Evolutionary conservation across 1,140 invertebrate genomes (phyloP).

Genomic region (Pseudomyrmex dendroicus): DNA sequence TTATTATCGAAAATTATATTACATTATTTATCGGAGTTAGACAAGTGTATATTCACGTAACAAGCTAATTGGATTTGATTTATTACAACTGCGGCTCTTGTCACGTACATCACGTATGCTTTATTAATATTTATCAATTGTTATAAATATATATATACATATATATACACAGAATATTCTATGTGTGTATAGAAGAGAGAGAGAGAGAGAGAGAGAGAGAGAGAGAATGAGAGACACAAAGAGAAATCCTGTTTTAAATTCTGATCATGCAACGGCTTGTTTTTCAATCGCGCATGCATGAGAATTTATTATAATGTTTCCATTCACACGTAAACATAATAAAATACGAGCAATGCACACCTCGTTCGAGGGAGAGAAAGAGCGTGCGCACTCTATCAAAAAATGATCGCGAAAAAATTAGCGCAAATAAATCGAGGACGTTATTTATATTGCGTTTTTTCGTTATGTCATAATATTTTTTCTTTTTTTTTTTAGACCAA

Average conservation of each 20-base stretch:
- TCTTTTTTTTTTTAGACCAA: too few relatives aligned
- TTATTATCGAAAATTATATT: not conserved
- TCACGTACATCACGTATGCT: conserved; percentile 25
- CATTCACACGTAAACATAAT: not conserved
- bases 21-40: too few relatives aligned
- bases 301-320: conserved; percentile 43
- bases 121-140: conserved; percentile 40
- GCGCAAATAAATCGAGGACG: too few relatives aligned
- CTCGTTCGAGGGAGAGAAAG: not conserved
- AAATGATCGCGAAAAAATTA: not conserved
- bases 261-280: not conserved
- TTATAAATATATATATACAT: not conserved
- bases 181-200: too few relatives aligned
- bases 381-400: not conserved
- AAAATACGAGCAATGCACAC: not conserved
- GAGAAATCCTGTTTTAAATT: conserved; percentile 27
- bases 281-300: conserved; percentile 8
- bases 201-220: too few relatives aligned
- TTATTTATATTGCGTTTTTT: too few relatives aligned
- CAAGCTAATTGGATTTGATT: conserved; percentile 21
- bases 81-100: conserved; percentile 1
- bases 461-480: too few relatives aligned
- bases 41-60: not conserved
- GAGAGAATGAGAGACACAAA: not conserved
- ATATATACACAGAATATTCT: too few relatives aligned